Conservation (phyloP, 2,113 vertebrate genomes). For the Aptenodytes forsteri region DNA sequence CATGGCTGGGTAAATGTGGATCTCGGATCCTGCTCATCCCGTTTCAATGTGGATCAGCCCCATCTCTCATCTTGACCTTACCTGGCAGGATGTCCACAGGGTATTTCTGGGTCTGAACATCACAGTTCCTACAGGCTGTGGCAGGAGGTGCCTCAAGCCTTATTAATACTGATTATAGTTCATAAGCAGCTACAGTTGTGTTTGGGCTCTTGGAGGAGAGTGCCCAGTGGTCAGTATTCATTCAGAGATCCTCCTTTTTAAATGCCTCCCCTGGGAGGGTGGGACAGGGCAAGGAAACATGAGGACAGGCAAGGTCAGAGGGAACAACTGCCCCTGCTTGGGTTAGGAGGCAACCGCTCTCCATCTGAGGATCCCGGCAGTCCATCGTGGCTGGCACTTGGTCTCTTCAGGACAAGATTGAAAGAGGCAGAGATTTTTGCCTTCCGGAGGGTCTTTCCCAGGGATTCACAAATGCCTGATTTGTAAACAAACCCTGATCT, state of each 20-base stretch:
- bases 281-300: neutral
- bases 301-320: neutral
- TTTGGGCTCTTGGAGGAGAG: neutral
- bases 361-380: neutral
- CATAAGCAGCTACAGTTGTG: neutral
- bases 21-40: no score
- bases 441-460: neutral
- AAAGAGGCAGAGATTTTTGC: neutral
- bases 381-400: accelerated
- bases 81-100: no score
- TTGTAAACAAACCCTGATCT: neutral
- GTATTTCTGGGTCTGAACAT: no score
- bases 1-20: no score
- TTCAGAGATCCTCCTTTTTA: neutral
- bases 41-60: no score
- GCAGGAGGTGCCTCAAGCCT: no score
- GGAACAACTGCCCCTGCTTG: neutral
- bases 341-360: accelerated
- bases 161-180: neutral
- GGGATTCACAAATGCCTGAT: neutral
- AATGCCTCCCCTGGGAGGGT: neutral
- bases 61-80: no score
- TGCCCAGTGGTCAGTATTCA: neutral
- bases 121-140: no score
- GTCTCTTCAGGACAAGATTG: neutral